Evolutionary conservation across 2,113 vertebrate genomes (phyloP).

Genomic region (Oreocharis arfaki): DNA sequence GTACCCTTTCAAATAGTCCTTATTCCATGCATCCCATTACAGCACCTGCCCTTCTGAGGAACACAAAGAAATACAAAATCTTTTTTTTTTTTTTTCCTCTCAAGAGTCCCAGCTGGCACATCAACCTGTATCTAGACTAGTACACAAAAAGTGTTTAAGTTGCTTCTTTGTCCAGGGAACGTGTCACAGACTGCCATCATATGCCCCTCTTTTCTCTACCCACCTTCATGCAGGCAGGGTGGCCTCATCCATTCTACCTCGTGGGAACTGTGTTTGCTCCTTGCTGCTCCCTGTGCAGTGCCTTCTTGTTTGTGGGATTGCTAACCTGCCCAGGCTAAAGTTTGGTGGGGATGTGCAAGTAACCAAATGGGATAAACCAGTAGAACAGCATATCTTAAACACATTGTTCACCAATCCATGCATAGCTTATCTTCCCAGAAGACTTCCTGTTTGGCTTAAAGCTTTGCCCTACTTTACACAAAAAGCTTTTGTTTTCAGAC

Average conservation of each 20-base stretch:
- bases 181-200: not conserved
- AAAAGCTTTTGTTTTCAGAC: not conserved
- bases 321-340: not conserved
- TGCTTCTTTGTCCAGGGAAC: not conserved
- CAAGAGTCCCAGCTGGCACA: not conserved
- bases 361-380: not conserved
- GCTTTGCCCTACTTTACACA: not conserved
- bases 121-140: not conserved
- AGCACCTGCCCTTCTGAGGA: not conserved
- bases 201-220: not conserved
- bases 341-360: not conserved
- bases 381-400: not conserved
- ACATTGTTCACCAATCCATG: not conserved
- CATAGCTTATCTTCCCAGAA: not conserved
- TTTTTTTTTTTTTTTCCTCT: not conserved
- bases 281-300: not conserved
- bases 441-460: not conserved
- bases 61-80: not conserved
- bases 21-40: not conserved
- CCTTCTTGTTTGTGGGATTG: not conserved
- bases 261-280: not conserved
- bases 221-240: not conserved
- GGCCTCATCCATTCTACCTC: not conserved
- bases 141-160: not conserved
- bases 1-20: not conserved